Conservation (phyloP, 64 coral and sea anemone genomes). For the Dendronephthya gigantea region DNA sequence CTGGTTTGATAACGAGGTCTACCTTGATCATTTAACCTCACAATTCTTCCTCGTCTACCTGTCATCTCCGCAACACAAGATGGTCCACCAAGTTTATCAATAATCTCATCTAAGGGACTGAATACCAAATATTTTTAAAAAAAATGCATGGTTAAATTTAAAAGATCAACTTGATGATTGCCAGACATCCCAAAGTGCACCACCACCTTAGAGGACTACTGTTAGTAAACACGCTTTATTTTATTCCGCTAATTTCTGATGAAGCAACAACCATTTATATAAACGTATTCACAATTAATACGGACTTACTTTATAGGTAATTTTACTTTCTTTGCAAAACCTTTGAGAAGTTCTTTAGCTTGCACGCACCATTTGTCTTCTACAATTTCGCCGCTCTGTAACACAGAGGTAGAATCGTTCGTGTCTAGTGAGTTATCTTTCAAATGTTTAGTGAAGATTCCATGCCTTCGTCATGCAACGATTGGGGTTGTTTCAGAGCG, state of each 20-base stretch:
- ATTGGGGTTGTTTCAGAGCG: too few relatives aligned
- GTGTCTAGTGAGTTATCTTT: too few relatives aligned
- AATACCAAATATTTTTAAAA: background rate
- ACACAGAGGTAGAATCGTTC: too few relatives aligned
- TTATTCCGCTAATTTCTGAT: too few relatives aligned
- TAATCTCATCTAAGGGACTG: conserved; percentile 88
- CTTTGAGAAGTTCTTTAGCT: conserved; percentile 62
- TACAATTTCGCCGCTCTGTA: conserved; percentile 44
- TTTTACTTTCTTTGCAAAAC: conserved; percentile 90
- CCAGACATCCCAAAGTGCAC: too few relatives aligned
- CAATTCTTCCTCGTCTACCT: conserved; percentile 78
- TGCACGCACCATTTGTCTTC: conserved; percentile 65
- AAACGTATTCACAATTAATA: too few relatives aligned
- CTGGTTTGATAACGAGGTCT: conserved; percentile 77
- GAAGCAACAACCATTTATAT: too few relatives aligned
- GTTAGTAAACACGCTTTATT: too few relatives aligned
- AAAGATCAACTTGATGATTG: background rate
- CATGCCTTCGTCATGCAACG: too few relatives aligned
- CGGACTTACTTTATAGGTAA: conserved; percentile 62
- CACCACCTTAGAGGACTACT: too few relatives aligned
- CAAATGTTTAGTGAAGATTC: too few relatives aligned
- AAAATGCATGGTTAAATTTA: background rate
- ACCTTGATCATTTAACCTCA: conserved; percentile 45
- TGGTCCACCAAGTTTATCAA: conserved; percentile 80
- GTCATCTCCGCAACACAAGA: conserved; percentile 87